Evolutionary conservation across 2,113 vertebrate species (phyloP).

Genomic region (Labrus mixtus): DNA sequence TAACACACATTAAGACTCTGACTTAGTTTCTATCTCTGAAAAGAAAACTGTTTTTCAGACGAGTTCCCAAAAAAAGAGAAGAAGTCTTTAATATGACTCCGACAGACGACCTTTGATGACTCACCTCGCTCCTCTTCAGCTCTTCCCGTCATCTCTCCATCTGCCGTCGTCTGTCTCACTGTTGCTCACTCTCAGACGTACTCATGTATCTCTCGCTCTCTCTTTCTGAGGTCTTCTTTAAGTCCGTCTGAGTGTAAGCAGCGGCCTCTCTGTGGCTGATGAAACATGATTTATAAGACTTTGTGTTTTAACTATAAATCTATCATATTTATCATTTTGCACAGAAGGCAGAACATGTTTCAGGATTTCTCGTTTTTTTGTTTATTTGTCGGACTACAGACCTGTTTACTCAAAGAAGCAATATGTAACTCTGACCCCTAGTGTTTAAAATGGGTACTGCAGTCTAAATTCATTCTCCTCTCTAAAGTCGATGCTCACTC

Average conservation of each 20-base stretch:
- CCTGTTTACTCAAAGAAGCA: too few species aligned
- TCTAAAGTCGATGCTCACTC: too few species aligned
- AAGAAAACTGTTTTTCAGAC: conserved; percentile 6
- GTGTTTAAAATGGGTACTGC: too few species aligned
- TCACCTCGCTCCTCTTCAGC: conserved; percentile 43
- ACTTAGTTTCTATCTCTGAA: not conserved
- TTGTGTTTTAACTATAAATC: too few species aligned
- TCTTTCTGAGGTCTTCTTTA: conserved; percentile 1
- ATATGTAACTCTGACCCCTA: too few species aligned
- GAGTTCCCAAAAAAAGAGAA: conserved; percentile 42
- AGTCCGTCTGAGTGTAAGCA: conserved; percentile 3
- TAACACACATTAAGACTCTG: not conserved
- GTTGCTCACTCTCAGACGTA: not conserved
- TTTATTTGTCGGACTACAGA: too few species aligned
- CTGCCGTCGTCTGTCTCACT: conserved; percentile 8
- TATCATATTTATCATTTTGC: too few species aligned
- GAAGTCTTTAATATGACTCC: conserved; percentile 22
- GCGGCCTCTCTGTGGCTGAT: too few species aligned
- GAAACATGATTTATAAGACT: too few species aligned
- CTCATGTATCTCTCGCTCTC: not conserved
- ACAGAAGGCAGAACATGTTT: too few species aligned
- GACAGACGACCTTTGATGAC: conserved; percentile 45
- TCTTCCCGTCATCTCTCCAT: conserved; percentile 32
- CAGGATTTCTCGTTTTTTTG: too few species aligned
- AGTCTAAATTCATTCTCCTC: too few species aligned